Conservation (phyloP, 2,797 vertebrate genomes). For the Lutra lutra region DNA sequence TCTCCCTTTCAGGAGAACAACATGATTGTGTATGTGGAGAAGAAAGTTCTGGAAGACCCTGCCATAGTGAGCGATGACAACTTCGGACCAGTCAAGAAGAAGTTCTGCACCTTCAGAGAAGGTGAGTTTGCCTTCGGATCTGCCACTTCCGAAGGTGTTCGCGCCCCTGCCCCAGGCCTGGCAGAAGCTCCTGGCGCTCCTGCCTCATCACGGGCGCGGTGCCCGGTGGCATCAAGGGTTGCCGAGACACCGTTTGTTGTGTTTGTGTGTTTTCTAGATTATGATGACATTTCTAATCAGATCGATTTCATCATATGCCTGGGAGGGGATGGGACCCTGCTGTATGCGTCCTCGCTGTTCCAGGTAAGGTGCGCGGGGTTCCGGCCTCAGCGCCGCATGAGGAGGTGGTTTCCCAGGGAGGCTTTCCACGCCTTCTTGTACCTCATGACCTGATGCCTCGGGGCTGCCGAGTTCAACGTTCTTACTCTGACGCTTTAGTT, state of each 20-base stretch:
- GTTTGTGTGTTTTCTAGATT: conserved; percentile 85
- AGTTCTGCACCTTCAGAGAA: conserved; percentile 98
- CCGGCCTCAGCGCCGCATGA: accelerated
- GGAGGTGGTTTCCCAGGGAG: neutral
- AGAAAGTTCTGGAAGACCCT: conserved; percentile 96
- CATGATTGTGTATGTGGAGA: conserved; percentile 98
- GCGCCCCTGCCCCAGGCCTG: neutral
- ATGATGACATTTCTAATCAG: conserved; percentile 95
- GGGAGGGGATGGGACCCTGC: conserved; percentile 95
- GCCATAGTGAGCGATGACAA: conserved; percentile 93
- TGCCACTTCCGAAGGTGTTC: neutral
- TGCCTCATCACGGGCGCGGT: accelerated
- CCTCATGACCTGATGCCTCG: accelerated
- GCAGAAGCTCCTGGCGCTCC: accelerated
- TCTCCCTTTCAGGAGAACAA: conserved; percentile 89
- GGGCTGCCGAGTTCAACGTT: no score
- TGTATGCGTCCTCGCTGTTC: conserved; percentile 96
- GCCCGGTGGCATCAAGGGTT: neutral
- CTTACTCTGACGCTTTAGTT: neutral
- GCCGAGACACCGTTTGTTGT: accelerated
- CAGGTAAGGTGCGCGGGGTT: conserved; percentile 87
- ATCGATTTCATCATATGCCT: conserved; percentile 98
- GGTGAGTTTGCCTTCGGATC: conserved; percentile 61
- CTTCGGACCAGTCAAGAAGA: conserved; percentile 93
- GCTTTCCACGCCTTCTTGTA: neutral